Evolutionary conservation across 2,797 vertebrate genomes (phyloP).

Genomic region (Centroberyx gerrardi): DNA sequence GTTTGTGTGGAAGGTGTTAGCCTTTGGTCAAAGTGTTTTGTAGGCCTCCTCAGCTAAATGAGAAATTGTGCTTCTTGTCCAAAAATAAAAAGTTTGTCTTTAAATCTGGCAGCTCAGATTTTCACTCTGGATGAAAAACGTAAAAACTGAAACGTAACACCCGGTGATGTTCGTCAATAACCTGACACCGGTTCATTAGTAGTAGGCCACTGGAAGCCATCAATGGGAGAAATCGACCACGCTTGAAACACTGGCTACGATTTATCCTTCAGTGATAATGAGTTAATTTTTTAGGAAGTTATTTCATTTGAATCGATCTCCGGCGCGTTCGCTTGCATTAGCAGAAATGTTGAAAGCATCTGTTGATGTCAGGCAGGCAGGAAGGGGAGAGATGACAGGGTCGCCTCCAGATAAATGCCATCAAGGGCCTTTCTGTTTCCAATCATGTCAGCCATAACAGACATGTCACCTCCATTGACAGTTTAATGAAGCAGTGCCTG

Average conservation of each 20-base stretch:
- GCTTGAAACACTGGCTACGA: background rate
- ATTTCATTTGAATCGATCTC: background rate
- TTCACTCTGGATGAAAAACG: too few species aligned
- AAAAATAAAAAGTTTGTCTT: too few species aligned
- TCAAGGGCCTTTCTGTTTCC: slow-evolving; percentile 79
- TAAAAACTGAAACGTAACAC: background rate
- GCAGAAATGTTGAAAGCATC: slow-evolving; percentile 56
- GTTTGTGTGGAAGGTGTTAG: too few species aligned
- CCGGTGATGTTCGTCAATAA: background rate
- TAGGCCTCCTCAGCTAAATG: too few species aligned
- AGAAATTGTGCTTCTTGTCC: too few species aligned
- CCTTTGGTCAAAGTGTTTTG: too few species aligned
- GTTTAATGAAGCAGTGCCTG: slow-evolving; percentile 77
- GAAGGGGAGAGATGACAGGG: slow-evolving; percentile 72
- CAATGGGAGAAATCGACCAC: background rate
- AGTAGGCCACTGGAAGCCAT: slow-evolving; percentile 25
- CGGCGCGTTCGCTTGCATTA: slow-evolving; percentile 23
- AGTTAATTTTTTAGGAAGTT: slow-evolving; percentile 10
- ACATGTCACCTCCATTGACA: slow-evolving; percentile 80
- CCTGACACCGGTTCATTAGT: background rate
- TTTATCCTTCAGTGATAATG: background rate
- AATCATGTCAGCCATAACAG: slow-evolving; percentile 82
- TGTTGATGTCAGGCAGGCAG: slow-evolving; percentile 66
- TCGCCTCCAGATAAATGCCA: slow-evolving; percentile 82
- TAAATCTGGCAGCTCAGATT: too few species aligned